These are phyloP conservation scores for Drosophila nigrodunni DNA, from an alignment of 1,140 invertebrate species.

Conservation along the genomic window DNA sequence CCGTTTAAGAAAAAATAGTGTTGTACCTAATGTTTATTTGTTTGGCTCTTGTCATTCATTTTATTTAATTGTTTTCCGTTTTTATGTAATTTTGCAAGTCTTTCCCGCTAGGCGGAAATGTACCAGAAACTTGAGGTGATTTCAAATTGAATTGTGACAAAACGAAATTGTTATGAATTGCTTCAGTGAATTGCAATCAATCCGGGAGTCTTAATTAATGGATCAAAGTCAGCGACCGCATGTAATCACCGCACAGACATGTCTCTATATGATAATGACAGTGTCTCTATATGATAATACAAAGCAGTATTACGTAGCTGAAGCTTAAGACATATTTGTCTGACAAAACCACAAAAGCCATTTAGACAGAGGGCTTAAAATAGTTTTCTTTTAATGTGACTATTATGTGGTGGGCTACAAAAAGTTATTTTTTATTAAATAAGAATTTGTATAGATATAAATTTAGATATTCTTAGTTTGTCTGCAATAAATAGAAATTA, in stretches of 20 bases:
- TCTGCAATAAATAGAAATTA: too few relatives aligned
- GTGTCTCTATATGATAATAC: too few relatives aligned
- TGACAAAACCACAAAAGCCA: conserved; percentile 16
- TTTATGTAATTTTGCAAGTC: conserved; percentile 12
- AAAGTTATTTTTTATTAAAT: not conserved
- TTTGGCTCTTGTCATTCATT: conserved; percentile 28
- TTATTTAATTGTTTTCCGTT: conserved; percentile 35
- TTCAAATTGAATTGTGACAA: conserved; percentile 35
- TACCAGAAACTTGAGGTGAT: conserved; percentile 14
- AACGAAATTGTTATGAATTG: conserved; percentile 22
- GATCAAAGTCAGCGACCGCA: conserved; percentile 30
- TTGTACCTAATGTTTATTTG: too few relatives aligned
- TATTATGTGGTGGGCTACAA: not conserved
- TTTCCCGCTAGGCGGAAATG: conserved; percentile 35
- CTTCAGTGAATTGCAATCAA: conserved; percentile 19
- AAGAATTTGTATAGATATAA: not conserved
- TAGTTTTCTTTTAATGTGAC: not conserved
- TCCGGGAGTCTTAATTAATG: conserved; percentile 6
- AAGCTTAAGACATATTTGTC: not conserved
- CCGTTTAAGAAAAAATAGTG: too few relatives aligned
- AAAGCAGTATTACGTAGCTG: not conserved
- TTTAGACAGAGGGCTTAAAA: not conserved
- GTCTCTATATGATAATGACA: conserved; percentile 14
- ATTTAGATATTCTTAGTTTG: too few relatives aligned
- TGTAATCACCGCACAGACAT: conserved; percentile 7